Evolutionary conservation across 2,888 invertebrate species (phyloP), one percentile per base, ranked within the genome.

Genomic region (Plusia festucae): DNA sequence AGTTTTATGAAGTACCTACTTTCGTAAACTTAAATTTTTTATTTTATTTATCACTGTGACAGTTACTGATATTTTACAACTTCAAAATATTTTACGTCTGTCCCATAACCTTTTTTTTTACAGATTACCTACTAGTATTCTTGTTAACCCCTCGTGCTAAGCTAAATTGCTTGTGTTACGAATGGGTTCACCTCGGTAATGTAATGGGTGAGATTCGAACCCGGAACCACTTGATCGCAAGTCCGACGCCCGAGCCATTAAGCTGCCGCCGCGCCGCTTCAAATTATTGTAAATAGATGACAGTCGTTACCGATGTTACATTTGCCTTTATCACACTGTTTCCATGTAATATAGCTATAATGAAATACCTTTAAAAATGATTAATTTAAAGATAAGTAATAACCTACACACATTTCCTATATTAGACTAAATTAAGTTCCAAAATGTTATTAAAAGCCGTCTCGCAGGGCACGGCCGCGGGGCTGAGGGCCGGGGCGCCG

Each of bases 401-500:
- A 59, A 57, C 60, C 60, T 63, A 68, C 73, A 67, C 51, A 70
- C 53, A 68, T 69, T 70, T 76, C 64, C 69, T 70, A 78, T 78
- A 73, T 68, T 54, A 66, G 64, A 34, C 55, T 18, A 72, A 78
- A 76, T 67, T 69, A 76, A 76, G 76, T 76, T 78, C 60, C 65
- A 66, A 72, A 78, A 78, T 70, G 64, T 76, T 78, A 78, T 75
- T 75, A 75, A 70, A 71, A 69, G 74, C 58, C 68, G 64, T 53
- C 57, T 62, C 53, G 40, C 58, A 53, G 53, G 46, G 55, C 56
- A 60, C 32, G 51, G 74, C 77, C 74, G 18, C 53, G 24, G 66
- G 71, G 60, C 52, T 7, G 3, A 8, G 7, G 54, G n/a, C n/a
- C 53, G 27, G 60, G 65, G 60, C 40, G n/a, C 4, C 11, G 9